These are phyloP conservation scores for Corythucha ciliata DNA, from an alignment of 2,888 invertebrate genomes.

Conservation along the genomic window DNA sequence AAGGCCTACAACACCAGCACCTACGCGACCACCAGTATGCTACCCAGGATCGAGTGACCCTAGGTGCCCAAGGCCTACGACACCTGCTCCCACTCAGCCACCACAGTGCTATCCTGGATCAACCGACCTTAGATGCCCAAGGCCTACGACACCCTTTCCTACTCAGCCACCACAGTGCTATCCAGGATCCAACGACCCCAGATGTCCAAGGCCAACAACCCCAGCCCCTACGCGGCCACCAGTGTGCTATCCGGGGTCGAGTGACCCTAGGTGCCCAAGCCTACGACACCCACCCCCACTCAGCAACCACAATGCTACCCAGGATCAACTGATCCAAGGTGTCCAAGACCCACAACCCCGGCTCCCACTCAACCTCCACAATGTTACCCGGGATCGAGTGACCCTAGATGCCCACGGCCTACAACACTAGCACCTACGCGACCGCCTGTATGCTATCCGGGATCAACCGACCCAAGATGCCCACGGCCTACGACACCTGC, in stretches of 20 bases:
- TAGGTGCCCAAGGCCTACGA: conserved; percentile 32
- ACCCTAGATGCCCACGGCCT: no score
- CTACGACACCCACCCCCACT: conserved; percentile 10
- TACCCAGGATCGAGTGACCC: conserved; percentile 36
- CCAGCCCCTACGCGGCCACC: conserved; percentile 18
- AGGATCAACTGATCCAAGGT: conserved; percentile 36
- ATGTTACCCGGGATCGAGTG: no score
- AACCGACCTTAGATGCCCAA: conserved; percentile 41
- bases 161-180: conserved; percentile 36
- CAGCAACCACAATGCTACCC: conserved; percentile 34
- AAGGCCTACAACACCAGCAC: conserved; percentile 24
- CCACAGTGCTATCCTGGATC: conserved; percentile 41
- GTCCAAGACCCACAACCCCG: conserved; percentile 31
- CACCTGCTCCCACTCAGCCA: conserved; percentile 32
- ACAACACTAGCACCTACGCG: no score
- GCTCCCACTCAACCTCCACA: no score
- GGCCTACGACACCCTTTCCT: conserved; percentile 29
- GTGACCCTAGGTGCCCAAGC: conserved; percentile 34
- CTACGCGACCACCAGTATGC: conserved; percentile 31
- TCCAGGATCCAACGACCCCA: conserved; percentile 34
- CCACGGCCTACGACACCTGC: no score
- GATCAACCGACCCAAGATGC: no score
- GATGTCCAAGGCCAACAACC: conserved; percentile 24
- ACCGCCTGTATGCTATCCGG: no score
- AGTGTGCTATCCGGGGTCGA: conserved; percentile 37